These are phyloP conservation scores for Anoplolepis gracilipes DNA, from an alignment of 1,140 invertebrate genomes.

Conservation along the genomic window DNA sequence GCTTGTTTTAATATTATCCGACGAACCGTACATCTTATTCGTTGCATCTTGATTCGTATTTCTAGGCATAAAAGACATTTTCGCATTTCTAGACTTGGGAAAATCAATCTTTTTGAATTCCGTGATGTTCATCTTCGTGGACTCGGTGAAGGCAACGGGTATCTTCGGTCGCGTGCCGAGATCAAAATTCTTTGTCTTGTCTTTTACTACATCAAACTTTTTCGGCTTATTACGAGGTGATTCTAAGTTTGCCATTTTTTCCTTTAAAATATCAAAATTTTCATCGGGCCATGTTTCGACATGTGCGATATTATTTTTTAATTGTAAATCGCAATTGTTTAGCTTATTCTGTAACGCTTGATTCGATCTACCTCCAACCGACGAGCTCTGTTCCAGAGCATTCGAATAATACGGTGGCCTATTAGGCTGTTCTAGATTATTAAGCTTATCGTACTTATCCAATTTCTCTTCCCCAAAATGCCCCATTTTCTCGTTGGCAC, in stretches of 20 bases:
- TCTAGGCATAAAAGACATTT: constrained; percentile 66
- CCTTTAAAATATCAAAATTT: constrained; percentile 53
- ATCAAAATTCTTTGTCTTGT: constrained; percentile 70
- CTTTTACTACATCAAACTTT: constrained; percentile 67
- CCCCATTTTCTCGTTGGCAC: constrained; percentile 65
- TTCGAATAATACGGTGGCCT: constrained; percentile 77
- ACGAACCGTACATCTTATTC: constrained; percentile 63
- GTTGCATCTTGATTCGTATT: constrained; percentile 70
- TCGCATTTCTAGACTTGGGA: constrained; percentile 66
- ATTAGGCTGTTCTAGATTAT: constrained; percentile 79
- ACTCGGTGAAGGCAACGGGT: constrained; percentile 61
- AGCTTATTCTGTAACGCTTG: constrained; percentile 51
- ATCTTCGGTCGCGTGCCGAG: constrained; percentile 80
- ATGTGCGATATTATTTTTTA: constrained; percentile 53
- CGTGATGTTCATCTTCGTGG: constrained; percentile 72
- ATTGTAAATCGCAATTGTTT: constrained; percentile 63
- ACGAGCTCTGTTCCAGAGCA: constrained; percentile 73
- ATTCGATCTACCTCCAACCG: constrained; percentile 18
- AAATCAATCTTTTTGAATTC: constrained; percentile 78
- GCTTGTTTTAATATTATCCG: constrained; percentile 76
- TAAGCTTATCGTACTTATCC: constrained; percentile 79
- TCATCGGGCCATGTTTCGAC: constrained; percentile 63
- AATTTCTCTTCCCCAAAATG: constrained; percentile 75
- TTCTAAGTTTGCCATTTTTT: constrained; percentile 70
- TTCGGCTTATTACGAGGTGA: constrained; percentile 68